Conservation (phyloP, 2,113 vertebrate genomes). For the Misgurnus anguillicaudatus region DNA sequence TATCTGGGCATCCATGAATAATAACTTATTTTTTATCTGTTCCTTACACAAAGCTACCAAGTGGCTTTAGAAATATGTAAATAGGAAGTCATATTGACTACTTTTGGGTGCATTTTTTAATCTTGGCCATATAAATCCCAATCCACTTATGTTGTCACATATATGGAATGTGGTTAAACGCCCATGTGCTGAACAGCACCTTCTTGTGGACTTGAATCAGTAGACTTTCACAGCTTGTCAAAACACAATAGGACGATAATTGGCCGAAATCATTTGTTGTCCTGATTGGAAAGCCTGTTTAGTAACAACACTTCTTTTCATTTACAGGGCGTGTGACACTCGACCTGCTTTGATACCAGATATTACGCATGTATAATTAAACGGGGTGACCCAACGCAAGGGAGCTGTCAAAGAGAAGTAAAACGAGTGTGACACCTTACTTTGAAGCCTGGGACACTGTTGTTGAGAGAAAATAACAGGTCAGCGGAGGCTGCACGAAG, state of each 20-base stretch:
- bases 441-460: conserved; percentile 41
- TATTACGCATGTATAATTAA: conserved; percentile 65
- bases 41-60: too few species aligned
- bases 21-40: too few species aligned
- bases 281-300: conserved; percentile 36
- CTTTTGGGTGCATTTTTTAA: too few species aligned
- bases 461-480: conserved; percentile 37
- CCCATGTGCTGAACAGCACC: not conserved
- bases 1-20: too few species aligned
- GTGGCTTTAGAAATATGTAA: too few species aligned
- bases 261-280: conserved; percentile 40
- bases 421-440: conserved; percentile 51
- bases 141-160: too few species aligned
- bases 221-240: conserved; percentile 3
- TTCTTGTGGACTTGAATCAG: not conserved
- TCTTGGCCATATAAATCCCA: too few species aligned
- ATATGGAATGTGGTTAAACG: too few species aligned
- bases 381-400: conserved; percentile 38
- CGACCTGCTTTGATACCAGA: conserved; percentile 53
- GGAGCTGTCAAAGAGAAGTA: conserved; percentile 12
- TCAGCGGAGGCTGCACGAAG: conserved; percentile 26
- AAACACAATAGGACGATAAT: conserved; percentile 11
- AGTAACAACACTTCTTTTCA: not conserved
- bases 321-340: conserved; percentile 38
- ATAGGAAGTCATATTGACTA: too few species aligned